phyloP scores from a whole-genome alignment of 2,113 vertebrate species.

The cat (Felis catus) region DNA sequence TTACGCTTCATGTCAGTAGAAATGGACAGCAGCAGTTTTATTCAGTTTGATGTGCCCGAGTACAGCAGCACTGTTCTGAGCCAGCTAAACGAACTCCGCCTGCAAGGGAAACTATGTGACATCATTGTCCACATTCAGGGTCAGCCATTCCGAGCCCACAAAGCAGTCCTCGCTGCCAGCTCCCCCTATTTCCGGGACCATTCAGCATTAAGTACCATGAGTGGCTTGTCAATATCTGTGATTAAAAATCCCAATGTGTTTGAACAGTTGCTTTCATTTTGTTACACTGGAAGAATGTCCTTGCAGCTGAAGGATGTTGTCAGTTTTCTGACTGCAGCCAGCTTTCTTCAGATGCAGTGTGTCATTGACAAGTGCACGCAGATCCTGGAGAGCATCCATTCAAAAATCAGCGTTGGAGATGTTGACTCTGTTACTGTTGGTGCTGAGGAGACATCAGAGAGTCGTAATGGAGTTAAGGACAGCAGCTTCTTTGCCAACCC shows the following conservation, averaged over 20 bases:
- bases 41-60: conserved; percentile 99
- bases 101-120: conserved; percentile 98
- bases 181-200: conserved; percentile 99
- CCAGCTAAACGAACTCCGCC: conserved; percentile 97
- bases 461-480: conserved; percentile 93
- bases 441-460: conserved; percentile 88
- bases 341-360: conserved; percentile 99
- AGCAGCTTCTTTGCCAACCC: conserved; percentile 95
- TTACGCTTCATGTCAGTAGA: conserved; percentile 86
- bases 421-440: conserved; percentile 89
- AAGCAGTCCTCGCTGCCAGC: conserved; percentile 97
- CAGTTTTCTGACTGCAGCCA: conserved; percentile 97
- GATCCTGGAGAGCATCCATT: conserved; percentile 98
- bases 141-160: conserved; percentile 97
- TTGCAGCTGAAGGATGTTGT: conserved; percentile 97
- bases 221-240: conserved; percentile 98
- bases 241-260: conserved; percentile 99
- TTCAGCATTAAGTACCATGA: conserved; percentile 98
- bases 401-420: conserved; percentile 94
- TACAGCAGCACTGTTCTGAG: conserved; percentile 98
- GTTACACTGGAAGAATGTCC: conserved; percentile 99
- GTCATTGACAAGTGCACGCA: conserved; percentile 99
- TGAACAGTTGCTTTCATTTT: conserved; percentile 97
- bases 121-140: conserved; percentile 99
- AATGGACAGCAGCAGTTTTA: conserved; percentile 98